A percentile compares a stretch with the other conserved stretches of the same genome.
These are phyloP conservation scores for Tinamus major DNA, from an alignment of 2,797 vertebrate genomes.

Conservation along the genomic window DNA sequence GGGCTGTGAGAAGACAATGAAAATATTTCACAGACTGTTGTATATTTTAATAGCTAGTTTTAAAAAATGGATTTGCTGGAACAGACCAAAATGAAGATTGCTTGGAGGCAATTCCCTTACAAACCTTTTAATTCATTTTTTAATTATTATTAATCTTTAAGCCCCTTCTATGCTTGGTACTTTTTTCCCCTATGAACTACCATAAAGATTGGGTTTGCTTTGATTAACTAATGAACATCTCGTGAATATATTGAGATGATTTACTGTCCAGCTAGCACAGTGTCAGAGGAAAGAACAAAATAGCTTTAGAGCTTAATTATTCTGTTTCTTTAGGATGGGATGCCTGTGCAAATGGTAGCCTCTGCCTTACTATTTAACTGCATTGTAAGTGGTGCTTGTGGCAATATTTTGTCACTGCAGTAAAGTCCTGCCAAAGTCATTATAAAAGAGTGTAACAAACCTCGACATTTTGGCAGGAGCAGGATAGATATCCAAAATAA, in stretches of 20 bases:
- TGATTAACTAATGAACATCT: constrained; percentile 24
- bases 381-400: not conserved
- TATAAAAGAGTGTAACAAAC: not conserved
- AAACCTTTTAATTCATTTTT: constrained; percentile 8
- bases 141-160: not conserved
- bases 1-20: constrained; percentile 50
- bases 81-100: constrained; percentile 32
- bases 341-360: not conserved
- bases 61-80: constrained; percentile 53
- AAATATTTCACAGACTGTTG: constrained; percentile 69
- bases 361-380: not conserved
- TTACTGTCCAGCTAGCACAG: not conserved
- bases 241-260: not conserved
- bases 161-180: not conserved
- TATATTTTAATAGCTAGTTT: constrained; percentile 65
- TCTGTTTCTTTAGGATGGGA: not conserved
- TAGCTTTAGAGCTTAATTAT: not conserved
- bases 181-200: not conserved
- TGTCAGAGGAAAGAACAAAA: constrained; percentile 7
- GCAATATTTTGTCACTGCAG: not conserved
- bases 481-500: not conserved
- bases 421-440: not conserved
- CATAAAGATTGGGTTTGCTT: not conserved
- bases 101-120: constrained; percentile 42
- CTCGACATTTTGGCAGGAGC: not conserved